Percentiles rank a stretch among this genome's conserved stretches.
Evolutionary conservation across 1,140 invertebrate genomes (phyloP).

Genomic region (Antheraea mylitta): DNA sequence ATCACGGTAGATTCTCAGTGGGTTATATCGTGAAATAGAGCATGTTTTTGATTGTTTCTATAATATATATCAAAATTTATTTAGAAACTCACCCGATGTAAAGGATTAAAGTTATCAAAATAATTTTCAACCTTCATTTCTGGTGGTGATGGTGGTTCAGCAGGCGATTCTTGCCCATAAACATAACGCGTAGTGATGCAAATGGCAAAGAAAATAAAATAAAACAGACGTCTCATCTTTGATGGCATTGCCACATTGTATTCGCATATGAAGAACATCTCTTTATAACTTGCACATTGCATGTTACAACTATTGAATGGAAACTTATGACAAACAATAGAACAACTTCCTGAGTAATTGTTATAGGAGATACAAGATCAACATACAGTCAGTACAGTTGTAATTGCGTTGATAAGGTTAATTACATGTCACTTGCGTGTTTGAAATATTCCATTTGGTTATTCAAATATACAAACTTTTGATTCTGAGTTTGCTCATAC

Average conservation of each 20-base stretch:
- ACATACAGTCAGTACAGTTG: slow-evolving; percentile 17
- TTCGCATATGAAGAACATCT: slow-evolving; percentile 15
- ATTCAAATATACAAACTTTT: not conserved
- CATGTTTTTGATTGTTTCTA: not conserved
- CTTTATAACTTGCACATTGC: slow-evolving; percentile 48
- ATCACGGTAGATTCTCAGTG: too few relatives aligned
- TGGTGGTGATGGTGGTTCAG: slow-evolving; percentile 22
- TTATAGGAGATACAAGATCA: slow-evolving; percentile 34
- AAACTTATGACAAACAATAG: slow-evolving; percentile 59
- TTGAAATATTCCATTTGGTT: not conserved
- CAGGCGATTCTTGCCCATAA: slow-evolving; percentile 4
- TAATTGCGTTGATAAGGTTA: slow-evolving; percentile 46
- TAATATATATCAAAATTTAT: not conserved
- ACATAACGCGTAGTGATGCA: slow-evolving; percentile 13
- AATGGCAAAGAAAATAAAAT: slow-evolving; percentile 41
- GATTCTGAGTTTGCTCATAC: too few relatives aligned
- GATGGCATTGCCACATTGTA: slow-evolving; percentile 31
- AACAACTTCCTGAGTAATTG: slow-evolving; percentile 50
- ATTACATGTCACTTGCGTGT: slow-evolving; percentile 41
- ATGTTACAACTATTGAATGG: slow-evolving; percentile 37
- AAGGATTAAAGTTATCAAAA: not conserved
- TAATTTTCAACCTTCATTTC: slow-evolving; percentile 14
- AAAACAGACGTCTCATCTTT: slow-evolving; percentile 48
- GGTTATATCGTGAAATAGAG: too few relatives aligned
- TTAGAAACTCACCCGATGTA: slow-evolving; percentile 23